Percentiles rank a stretch among this genome's conserved stretches.
phyloP scores from a whole-genome alignment of 2,797 vertebrate genomes.

The Phataginus tetradactyla region DNA sequence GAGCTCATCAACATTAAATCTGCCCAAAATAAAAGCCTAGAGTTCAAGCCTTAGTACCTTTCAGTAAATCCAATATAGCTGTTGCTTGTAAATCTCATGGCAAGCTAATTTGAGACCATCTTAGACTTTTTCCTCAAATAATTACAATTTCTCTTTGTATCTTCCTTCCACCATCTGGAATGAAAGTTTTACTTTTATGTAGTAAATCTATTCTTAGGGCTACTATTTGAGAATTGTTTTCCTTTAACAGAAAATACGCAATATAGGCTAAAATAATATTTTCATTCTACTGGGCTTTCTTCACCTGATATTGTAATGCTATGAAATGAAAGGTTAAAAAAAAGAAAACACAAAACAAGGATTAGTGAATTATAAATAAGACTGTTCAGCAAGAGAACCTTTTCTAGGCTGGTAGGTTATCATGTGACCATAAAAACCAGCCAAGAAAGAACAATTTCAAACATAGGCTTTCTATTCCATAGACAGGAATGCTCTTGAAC shows the following conservation, averaged over 20 bases:
- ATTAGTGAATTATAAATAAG: conserved; percentile 57
- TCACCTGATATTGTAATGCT: conserved; percentile 54
- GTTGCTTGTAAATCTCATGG: background rate
- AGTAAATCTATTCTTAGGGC: conserved; percentile 51
- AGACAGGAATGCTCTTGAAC: conserved; percentile 49
- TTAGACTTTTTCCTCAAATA: background rate
- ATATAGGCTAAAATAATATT: conserved; percentile 54
- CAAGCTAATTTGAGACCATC: background rate
- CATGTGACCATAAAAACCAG: conserved; percentile 38
- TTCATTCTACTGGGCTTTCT: conserved; percentile 57
- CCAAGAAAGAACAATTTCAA: conserved; percentile 45
- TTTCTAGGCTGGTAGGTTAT: conserved; percentile 42
- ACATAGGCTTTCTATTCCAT: conserved; percentile 34
- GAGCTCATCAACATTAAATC: background rate
- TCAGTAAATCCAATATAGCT: background rate
- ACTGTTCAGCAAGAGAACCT: conserved; percentile 27
- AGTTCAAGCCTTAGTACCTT: background rate
- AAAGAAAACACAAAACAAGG: background rate
- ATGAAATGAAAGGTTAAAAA: conserved; percentile 42
- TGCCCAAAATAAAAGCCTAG: background rate
- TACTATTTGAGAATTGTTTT: conserved; percentile 15
- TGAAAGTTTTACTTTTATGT: conserved; percentile 51
- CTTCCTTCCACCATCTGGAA: conserved; percentile 67
- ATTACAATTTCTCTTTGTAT: conserved; percentile 38
- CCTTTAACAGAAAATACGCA: conserved; percentile 58